A percentile compares a stretch with the other conserved stretches of the same genome.
phyloP scores from a whole-genome alignment of 2,113 vertebrate species.

The Stomatorhinus ivindoensis region DNA sequence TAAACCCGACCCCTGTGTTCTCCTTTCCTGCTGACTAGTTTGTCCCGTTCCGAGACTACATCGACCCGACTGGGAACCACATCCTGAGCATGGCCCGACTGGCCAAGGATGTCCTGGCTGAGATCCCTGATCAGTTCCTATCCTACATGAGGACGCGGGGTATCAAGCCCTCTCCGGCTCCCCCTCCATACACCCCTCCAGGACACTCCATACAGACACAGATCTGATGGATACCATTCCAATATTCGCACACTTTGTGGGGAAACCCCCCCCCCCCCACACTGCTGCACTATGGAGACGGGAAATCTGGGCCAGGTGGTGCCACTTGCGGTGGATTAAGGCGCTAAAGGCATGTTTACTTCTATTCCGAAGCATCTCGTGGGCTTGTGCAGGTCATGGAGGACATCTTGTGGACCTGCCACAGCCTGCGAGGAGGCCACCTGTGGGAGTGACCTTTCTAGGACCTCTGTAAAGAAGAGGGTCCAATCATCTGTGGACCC shows the following conservation, averaged over 20 bases:
- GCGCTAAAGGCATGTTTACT: conserved; percentile 30
- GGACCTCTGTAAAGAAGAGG: not conserved
- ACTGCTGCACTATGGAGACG: conserved; percentile 20
- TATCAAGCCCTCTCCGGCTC: conserved; percentile 84
- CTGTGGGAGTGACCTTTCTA: not conserved
- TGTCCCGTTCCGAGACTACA: conserved; percentile 93
- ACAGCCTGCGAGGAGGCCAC: not conserved
- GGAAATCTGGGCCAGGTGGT: not conserved
- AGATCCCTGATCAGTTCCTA: conserved; percentile 94
- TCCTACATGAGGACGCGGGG: conserved; percentile 92
- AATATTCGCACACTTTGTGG: not conserved
- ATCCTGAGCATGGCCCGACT: conserved; percentile 92
- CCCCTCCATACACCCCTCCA: conserved; percentile 75
- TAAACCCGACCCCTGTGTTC: not conserved
- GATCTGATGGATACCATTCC: conserved; percentile 56
- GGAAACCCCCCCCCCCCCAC: not conserved
- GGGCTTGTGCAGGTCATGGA: conserved; percentile 3
- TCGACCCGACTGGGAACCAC: conserved; percentile 87
- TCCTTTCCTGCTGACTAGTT: conserved; percentile 60
- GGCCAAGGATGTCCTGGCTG: conserved; percentile 91
- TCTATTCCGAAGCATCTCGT: conserved; percentile 47
- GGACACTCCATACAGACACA: conserved; percentile 74
- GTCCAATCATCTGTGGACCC: not conserved
- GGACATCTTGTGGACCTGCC: not conserved
- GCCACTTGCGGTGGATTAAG: not conserved